Base-by-base conservation (phyloP, 2,113 vertebrate species). In the Sitta europaea region DNA sequence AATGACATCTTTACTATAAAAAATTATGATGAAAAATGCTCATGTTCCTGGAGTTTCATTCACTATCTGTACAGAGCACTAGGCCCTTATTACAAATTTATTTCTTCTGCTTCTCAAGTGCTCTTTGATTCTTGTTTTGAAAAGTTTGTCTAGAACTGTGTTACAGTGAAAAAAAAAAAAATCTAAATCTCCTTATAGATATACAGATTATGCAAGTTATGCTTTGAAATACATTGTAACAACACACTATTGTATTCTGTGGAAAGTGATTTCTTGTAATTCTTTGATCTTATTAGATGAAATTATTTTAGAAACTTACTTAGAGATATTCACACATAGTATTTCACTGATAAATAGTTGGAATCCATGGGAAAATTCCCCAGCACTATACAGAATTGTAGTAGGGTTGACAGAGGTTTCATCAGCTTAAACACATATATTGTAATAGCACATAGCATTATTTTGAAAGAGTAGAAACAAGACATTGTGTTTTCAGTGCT, bases 1-100 rank as follows among this genome's bases (percentile, higher is more conserved):
- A 63, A 71, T 86, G 77, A 93, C 74, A 88, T 67, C 17, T 88
- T 90, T 93, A 94, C 54, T 93, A 83, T 54, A 58, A 95, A 91
- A 93, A 92, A 92, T 59, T 84, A 86, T 0, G 0, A 86, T 57
- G 57, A 94, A 92, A 91, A 90, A 80, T 70, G 33, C 16, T 63
- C 14, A 0, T 5, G 2, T 54, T 96, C 50, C 35, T 83, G 10
- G 21, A 42, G 35, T 80, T 88, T 92, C 78, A 71, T 94, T 95
- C 78, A 79, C 59, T 83, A 73, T 79, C 43, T 58, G 2, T 40
- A 55, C 28, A 88, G 73, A 91, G 88, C 29, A 66, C 8, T 51
- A 59, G 58, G 58, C 5, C 35, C 86, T 94, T 66, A 47, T 63
- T 79, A 57, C 12, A 66, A 55, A 80, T 83, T 65, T 87, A 35